Base-by-base conservation (phyloP, 2,113 vertebrate genomes). In the Catharus fuscescens region DNA sequence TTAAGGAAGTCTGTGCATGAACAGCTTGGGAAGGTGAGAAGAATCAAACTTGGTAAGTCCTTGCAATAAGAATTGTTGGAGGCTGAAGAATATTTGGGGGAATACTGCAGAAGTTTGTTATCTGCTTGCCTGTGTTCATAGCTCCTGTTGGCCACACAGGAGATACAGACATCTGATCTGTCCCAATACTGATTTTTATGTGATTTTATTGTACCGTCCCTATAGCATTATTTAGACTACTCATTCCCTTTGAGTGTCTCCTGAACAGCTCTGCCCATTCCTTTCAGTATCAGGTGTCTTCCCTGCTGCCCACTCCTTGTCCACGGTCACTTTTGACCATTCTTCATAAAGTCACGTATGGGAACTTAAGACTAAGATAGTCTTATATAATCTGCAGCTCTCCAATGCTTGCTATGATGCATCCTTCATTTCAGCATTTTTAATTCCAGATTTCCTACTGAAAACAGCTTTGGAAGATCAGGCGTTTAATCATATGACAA, bases 291-390 rank as follows among this genome's bases (percentile, higher is more conserved):
- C 40, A 72, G 1, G 0, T 9, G 31, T 56, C 29, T 74, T 77
- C 14, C 12, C 14, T 47, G 23, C 40, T 86, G 36, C 2, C 60
- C 25, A 28, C 28, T 47, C n/a, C 23, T 47, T 2, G 0, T 38
- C 44, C 5, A 5, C 26, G 34, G 25, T 47, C 79, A 29, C 15
- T 62, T 85, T 50, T 82, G 53, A 31, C 11, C 0, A 0, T 14
- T 28, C 50, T 88, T 61, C 62, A 42, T 19, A 53, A 95, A 69
- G 4, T 8, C 32, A 15, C 14, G 3, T 31, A 31, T 21, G 20
- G 24, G 32, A 92, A 29, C 1, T 67, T 59, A 31, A 24, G 24
- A 62, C 32, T 79, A 26, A 57, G 14, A 18, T 0, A 0, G 6
- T 54, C 26, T 53, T 78, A 44, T 19, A 32, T 26, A 38, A 24